Base-by-base conservation (phyloP, 2,113 vertebrate species). In the Gymnorhina tibicen region DNA sequence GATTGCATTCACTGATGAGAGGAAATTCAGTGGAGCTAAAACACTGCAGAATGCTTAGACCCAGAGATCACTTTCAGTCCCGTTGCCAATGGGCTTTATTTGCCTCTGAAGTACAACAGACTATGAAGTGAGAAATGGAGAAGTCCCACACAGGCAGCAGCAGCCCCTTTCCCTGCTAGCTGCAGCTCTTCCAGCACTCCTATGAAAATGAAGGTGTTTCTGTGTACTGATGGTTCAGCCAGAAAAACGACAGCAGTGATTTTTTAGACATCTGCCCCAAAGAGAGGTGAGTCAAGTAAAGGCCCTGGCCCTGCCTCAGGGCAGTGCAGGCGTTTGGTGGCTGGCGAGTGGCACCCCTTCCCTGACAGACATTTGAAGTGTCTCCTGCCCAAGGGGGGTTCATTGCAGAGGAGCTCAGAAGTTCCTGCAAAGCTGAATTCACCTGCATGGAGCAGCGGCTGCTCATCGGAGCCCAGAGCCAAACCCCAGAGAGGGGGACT, bases 1-100 rank as follows among this genome's bases (percentile, higher is more conserved):
- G 97, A 98, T 97, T 98, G 98, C 84, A 85, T 96, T 97, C 98
- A 97, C 82, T 94, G 94, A 97, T 96, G 97, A 98, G 96, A 97
- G 80, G 78, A 97, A 97, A 97, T 96, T 93, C 78, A 96, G 93
- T 79, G 17, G 12, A 97, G 88, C 74, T 97, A 89, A 96, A 88
- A 96, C 85, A 56, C 70, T 92, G 89, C 91, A 97, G 86, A 28
- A 6, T 96, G 95, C 91, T 96, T 85, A 95, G 93, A 90, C 95
- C 79, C 79, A 96, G 32, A 91, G 72, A 97, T 95, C 72, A 69
- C 89, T 89, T 95, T 91, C 85, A 82, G 59, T 68, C 76, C 58
- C 11, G 0, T n/a, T 90, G 87, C 72, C 77, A 87, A 11, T 55
- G 79, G 90, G 87, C 68, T 97, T 96, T 92, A 96, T 97, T 97